Evolutionary conservation across 2,113 vertebrate species (phyloP).

Genomic region (Pteruthius melanotis): DNA sequence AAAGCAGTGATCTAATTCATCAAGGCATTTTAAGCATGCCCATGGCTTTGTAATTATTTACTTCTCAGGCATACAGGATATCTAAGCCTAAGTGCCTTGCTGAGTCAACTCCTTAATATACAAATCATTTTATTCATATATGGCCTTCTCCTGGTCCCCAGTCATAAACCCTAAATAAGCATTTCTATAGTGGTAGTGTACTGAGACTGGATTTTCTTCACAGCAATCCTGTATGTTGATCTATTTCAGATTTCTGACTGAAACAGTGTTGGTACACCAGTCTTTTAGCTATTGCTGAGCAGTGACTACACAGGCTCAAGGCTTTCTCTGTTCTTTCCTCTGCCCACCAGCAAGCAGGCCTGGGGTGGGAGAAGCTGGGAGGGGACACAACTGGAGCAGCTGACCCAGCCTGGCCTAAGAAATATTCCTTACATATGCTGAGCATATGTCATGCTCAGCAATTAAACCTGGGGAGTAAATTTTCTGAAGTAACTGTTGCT

Average conservation of each 20-base stretch:
- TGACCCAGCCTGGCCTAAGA: background rate
- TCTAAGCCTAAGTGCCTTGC: background rate
- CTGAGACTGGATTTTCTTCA: background rate
- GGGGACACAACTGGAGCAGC: background rate
- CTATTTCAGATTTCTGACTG: background rate
- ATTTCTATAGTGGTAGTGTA: background rate
- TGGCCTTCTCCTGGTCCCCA: background rate
- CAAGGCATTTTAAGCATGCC: background rate
- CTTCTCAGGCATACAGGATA: background rate
- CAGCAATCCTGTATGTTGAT: background rate
- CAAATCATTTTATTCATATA: background rate
- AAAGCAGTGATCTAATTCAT: background rate
- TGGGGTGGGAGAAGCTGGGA: background rate
- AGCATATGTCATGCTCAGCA: background rate
- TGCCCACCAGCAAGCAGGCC: background rate
- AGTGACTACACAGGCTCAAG: background rate
- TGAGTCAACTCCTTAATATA: background rate
- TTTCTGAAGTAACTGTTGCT: background rate
- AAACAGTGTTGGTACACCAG: background rate
- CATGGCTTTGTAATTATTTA: background rate
- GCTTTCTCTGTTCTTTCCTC: background rate
- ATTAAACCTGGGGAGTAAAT: background rate
- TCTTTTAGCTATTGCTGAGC: background rate
- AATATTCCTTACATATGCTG: background rate
- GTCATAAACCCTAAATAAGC: background rate